Base-by-base conservation (phyloP, 2,113 vertebrate genomes). In the Megaceryle maxima region DNA sequence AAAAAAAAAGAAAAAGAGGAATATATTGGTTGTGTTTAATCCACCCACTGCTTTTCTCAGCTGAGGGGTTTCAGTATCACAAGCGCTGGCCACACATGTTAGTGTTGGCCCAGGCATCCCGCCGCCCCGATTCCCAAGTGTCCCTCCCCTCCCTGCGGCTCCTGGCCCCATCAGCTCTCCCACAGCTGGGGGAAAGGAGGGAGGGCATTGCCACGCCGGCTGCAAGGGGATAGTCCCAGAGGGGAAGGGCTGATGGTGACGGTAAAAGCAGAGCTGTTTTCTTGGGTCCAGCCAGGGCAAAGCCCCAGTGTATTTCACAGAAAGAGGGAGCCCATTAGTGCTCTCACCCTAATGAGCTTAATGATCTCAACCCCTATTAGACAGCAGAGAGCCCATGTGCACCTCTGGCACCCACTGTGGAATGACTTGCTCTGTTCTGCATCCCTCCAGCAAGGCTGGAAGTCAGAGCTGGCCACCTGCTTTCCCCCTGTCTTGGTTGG, bases 201-300 rank as follows among this genome's bases (percentile, higher is more conserved):
- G 43, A 24, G 16, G 69, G 26, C 17, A 37, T 9, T 2, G 4
- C 35, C 2, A 1, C 3, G 0, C 33, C 0, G 5, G 24, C 73
- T 81, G 86, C 35, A 28, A 26, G 51, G 39, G 24, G 31, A 69
- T 50, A n/a, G 7, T 46, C 83, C 76, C 46, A 0, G 31, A 24
- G 91, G 55, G 77, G 24, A 73, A 26, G 22, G 41, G 39, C 43
- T 69, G 82, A 16, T 11, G 77, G 35, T 3, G 33, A 46, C 44
- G 28, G 48, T 28, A 22, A 26, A 25, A 17, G 21, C 51, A 13
- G 74, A 64, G 69, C 56, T 28, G 62, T 46, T 70, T 26, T 21
- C 35, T 48, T 28, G 73, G 7, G 25, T 60, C 81, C 1, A 4
- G 9, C 13, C 4, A 17, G 22, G 66, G 39, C 66, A 6, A 51